Percentiles rank a stretch among this genome's conserved stretches.
phyloP scores from a whole-genome alignment of 2,888 invertebrate genomes.

The Polyommatus icarus region DNA sequence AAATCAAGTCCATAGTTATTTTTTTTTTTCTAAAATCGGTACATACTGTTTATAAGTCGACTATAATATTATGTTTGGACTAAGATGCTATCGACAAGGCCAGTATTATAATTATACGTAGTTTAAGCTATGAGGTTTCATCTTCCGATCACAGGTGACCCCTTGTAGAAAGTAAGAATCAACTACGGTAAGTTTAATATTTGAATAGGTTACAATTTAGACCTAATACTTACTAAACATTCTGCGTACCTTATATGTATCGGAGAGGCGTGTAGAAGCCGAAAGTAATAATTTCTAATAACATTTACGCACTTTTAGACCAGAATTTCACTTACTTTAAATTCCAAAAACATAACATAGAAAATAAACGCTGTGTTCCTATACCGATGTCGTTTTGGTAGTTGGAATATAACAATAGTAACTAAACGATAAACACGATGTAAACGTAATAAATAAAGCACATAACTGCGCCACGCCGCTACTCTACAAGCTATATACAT shows the following conservation, averaged over 20 bases:
- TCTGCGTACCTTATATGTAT: not conserved
- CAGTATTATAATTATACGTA: not conserved
- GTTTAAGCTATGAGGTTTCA: not conserved
- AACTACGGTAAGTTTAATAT: not conserved
- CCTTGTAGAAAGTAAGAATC: not conserved
- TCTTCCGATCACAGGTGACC: not conserved
- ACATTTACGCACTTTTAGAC: slow-evolving; percentile 1
- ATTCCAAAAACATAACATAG: slow-evolving; percentile 3
- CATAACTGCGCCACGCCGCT: slow-evolving; percentile 1
- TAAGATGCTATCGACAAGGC: not conserved
- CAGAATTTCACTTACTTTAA: not conserved
- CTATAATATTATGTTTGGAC: not conserved
- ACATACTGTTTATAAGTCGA: not conserved
- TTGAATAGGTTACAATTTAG: not conserved
- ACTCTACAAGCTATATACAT: slow-evolving; percentile 27
- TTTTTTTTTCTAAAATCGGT: not conserved
- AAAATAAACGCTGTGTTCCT: not conserved
- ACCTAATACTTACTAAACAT: slow-evolving; percentile 5
- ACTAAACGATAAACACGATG: slow-evolving; percentile 33
- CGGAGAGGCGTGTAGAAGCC: not conserved
- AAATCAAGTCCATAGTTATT: too few species aligned
- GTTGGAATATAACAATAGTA: slow-evolving; percentile 29
- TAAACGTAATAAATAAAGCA: slow-evolving; percentile 37
- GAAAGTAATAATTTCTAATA: not conserved
- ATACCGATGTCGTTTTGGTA: slow-evolving; percentile 10